Percentiles rank a stretch among this genome's conserved stretches.
phyloP scores from a whole-genome alignment of 2,888 invertebrate species.

The Xestia xanthographa region DNA sequence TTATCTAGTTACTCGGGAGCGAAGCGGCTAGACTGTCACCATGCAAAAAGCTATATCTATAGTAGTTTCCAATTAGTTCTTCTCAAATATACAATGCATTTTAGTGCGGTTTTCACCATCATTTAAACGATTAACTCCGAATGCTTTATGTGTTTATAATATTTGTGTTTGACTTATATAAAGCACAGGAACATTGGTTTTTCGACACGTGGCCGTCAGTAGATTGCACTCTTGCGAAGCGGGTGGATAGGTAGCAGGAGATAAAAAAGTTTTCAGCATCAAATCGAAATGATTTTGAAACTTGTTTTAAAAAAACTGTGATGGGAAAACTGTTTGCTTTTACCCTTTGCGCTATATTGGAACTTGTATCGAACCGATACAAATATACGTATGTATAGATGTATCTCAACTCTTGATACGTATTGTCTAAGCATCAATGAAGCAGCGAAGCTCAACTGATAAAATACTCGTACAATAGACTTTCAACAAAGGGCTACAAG shows the following conservation, averaged over 20 bases:
- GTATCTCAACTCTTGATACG: neutral
- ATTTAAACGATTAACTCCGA: neutral
- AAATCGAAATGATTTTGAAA: neutral
- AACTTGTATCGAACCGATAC: neutral
- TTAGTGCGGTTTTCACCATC: neutral
- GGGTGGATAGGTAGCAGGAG: neutral
- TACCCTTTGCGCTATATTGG: neutral
- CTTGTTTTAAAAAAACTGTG: neutral
- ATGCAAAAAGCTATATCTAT: neutral
- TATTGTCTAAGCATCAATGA: neutral
- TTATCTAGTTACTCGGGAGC: neutral
- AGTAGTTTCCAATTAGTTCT: constrained; percentile 1
- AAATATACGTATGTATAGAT: neutral
- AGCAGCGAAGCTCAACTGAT: neutral
- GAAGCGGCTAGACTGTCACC: neutral
- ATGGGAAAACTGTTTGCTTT: neutral
- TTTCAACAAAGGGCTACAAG: neutral
- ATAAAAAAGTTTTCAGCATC: neutral
- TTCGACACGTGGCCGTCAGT: neutral
- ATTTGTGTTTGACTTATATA: neutral
- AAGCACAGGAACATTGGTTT: neutral
- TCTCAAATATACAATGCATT: neutral
- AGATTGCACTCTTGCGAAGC: neutral
- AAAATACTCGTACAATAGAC: neutral
- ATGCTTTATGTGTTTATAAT: no score